Base-by-base conservation (phyloP, 2,888 invertebrate species). In the Erynnis tages region DNA sequence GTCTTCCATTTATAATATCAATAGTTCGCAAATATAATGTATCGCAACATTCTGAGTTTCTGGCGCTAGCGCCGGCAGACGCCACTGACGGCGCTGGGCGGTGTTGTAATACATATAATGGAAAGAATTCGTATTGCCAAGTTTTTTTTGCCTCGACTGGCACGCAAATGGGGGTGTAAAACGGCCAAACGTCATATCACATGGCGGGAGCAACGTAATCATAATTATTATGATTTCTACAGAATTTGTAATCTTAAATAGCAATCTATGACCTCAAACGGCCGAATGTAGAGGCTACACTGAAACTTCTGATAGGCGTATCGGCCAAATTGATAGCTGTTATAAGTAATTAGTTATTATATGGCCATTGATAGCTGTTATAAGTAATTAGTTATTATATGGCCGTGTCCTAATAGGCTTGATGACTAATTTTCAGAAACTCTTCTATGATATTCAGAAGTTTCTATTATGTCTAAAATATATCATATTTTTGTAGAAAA, bases 141-240 rank as follows among this genome's bases (percentile, higher is more conserved):
- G 74, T 76, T 80, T 83, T 77, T 79, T 80, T 79, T 79, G 76
- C 71, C 61, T 63, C 69, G 61, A 54, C 57, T 66, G 59, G 59
- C 66, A 67, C 67, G 66, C 70, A 66, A 68, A 66, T 75, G 71
- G 72, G 71, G 71, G 71, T 74, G 70, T 67, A 60, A 66, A 72
- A 68, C 64, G 55, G 55, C 54, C 53, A 60, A 57, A 67, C 75
- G 73, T 77, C 73, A 78, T 53, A 43, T 53, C 59, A 56, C 62
- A 63, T 63, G 63, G 59, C 62, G 56, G 61, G 63, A 60, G 59
- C 55, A 53, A 58, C 52, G 56, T 54, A 47, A 50, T 38, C 40
- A 16, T 25, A n/a, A 48, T 49, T 35, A 23, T 13, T 53, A 17
- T 34, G 23, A 21, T 19, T 47, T 47, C 19, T 23, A 52, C 41